These are phyloP conservation scores for Sebastes baramenuke DNA, from an alignment of 2,797 vertebrate genomes.

Conservation along the genomic window DNA sequence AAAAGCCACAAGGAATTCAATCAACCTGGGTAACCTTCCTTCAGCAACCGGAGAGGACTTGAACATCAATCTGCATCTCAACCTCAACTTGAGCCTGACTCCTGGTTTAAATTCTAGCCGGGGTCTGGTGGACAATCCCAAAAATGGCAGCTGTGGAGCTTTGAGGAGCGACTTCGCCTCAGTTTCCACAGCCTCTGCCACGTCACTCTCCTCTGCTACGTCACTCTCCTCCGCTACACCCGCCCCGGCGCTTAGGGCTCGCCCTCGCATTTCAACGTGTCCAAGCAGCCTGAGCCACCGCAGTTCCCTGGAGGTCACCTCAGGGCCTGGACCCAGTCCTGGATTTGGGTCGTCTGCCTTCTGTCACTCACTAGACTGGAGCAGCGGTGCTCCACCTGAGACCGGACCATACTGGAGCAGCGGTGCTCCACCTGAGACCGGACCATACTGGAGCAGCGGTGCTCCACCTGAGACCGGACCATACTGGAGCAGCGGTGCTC, in stretches of 20 bases:
- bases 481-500: constrained; percentile 23
- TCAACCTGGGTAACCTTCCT: constrained; percentile 86
- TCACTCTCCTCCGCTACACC: constrained; percentile 68
- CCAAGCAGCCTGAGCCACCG: constrained; percentile 82
- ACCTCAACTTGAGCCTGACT: constrained; percentile 83
- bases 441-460: neutral
- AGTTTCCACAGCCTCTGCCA: constrained; percentile 63
- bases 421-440: constrained; percentile 61
- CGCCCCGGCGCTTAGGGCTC: constrained; percentile 78
- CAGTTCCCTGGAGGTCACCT: constrained; percentile 83
- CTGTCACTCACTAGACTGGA: constrained; percentile 83
- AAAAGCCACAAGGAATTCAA: constrained; percentile 84
- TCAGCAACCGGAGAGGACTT: constrained; percentile 84
- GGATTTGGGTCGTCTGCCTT: constrained; percentile 76
- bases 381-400: constrained; percentile 65
- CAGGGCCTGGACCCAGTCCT: constrained; percentile 49
- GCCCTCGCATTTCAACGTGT: constrained; percentile 87
- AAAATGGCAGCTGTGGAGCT: constrained; percentile 59
- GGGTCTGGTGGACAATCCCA: constrained; percentile 56
- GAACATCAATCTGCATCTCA: constrained; percentile 85
- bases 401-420: constrained; percentile 73
- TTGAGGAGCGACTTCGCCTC: constrained; percentile 50
- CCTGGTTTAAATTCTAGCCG: constrained; percentile 74
- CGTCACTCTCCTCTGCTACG: constrained; percentile 72
- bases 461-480: constrained; percentile 64